Evolutionary conservation across 64 coral and sea anemone species (phyloP).

Genomic region (Actinia equina): DNA sequence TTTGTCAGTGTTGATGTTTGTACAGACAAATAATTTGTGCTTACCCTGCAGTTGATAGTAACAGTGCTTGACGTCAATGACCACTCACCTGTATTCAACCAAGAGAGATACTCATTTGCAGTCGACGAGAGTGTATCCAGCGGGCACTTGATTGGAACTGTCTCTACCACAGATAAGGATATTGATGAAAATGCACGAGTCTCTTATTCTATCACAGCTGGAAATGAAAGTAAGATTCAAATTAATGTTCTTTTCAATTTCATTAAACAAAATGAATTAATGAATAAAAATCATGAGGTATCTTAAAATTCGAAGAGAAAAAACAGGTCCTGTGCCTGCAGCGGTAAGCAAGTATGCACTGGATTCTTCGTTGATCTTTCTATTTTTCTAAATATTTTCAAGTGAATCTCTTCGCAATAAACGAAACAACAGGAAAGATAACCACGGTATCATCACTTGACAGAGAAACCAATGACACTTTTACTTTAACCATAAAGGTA

Average conservation of each 20-base stretch:
- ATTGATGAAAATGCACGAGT: conserved; percentile 49
- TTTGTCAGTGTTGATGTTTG: no score
- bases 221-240: conserved; percentile 52
- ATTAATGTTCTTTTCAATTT: no score
- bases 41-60: conserved; percentile 51
- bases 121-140: conserved; percentile 44
- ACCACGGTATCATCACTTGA: conserved; percentile 45
- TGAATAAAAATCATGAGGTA: no score
- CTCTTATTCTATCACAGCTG: conserved; percentile 38
- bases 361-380: no score
- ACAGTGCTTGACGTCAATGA: conserved; percentile 76
- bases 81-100: conserved; percentile 60
- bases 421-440: conserved; percentile 60
- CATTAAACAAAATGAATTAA: no score
- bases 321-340: no score
- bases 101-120: conserved; percentile 33
- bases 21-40: background rate
- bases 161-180: conserved; percentile 62
- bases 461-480: conserved; percentile 64
- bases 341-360: no score
- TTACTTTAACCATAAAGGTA: conserved; percentile 65
- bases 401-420: conserved; percentile 46
- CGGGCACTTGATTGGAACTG: conserved; percentile 23
- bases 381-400: background rate
- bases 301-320: no score